A percentile compares a stretch with the other conserved stretches of the same genome.
Conservation (phyloP, 1,140 invertebrate genomes). For the Eueides isabella region DNA sequence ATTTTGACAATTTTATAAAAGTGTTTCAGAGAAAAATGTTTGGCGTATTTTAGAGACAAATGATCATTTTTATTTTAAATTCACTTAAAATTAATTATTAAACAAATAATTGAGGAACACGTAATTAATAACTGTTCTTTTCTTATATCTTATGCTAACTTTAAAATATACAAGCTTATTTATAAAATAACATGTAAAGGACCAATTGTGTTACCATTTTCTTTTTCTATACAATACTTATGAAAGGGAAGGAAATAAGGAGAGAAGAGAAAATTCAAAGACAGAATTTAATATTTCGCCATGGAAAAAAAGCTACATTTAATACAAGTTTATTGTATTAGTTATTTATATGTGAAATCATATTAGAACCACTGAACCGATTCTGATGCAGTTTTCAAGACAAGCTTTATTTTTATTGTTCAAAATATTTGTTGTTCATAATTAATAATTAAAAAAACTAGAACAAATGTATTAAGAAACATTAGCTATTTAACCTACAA, state of each 20-base stretch:
- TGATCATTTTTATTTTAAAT: not conserved
- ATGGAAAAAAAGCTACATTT: not conserved
- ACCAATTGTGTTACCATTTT: not conserved
- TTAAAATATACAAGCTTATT: not conserved
- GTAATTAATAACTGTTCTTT: not conserved
- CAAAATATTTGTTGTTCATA: not conserved
- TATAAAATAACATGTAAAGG: not conserved
- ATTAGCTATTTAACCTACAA: slow-evolving; percentile 1
- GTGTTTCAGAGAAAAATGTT: too few species aligned
- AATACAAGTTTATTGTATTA: too few species aligned
- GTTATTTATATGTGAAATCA: not conserved
- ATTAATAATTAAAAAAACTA: too few species aligned
- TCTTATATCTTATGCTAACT: not conserved
- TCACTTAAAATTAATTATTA: not conserved
- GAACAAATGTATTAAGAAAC: not conserved
- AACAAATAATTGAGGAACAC: slow-evolving; percentile 3
- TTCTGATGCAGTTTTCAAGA: not conserved
- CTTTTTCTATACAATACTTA: not conserved
- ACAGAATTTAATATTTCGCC: not conserved
- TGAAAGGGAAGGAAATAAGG: not conserved
- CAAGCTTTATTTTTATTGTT: not conserved
- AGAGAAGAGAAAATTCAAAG: not conserved
- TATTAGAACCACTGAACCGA: not conserved
- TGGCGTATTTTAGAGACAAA: too few species aligned
- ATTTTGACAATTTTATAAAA: too few species aligned